These are phyloP conservation scores for Formica aserva DNA, from an alignment of 2,888 invertebrate genomes.

Conservation along the genomic window DNA sequence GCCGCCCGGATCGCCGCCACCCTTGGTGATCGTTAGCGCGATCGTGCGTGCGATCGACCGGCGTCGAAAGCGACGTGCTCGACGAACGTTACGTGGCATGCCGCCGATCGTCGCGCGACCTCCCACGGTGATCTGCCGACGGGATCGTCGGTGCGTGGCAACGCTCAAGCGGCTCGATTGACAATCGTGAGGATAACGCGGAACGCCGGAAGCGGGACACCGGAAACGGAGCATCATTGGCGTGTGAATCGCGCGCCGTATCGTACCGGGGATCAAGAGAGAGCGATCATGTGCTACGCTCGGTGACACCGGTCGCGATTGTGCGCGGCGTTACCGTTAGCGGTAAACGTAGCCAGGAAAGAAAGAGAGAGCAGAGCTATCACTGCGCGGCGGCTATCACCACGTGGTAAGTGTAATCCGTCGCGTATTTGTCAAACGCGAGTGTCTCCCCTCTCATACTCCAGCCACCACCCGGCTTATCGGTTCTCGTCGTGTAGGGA, in stretches of 20 bases:
- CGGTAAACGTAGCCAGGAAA: conserved; percentile 46
- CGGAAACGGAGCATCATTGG: conserved; percentile 3
- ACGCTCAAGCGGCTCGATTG: conserved; percentile 39
- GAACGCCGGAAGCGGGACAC: background rate
- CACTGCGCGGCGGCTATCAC: conserved; percentile 61
- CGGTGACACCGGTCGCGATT: conserved; percentile 74
- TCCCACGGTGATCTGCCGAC: conserved; percentile 21
- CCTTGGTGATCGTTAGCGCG: conserved; percentile 42
- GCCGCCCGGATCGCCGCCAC: background rate
- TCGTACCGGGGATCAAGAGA: conserved; percentile 57
- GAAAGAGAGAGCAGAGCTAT: conserved; percentile 40
- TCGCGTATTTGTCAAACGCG: background rate
- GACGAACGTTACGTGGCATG: conserved; percentile 49
- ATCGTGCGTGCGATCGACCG: conserved; percentile 34
- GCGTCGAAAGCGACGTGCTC: conserved; percentile 30
- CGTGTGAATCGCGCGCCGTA: conserved; percentile 22
- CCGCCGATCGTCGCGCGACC: conserved; percentile 41
- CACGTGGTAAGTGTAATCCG: conserved; percentile 57
- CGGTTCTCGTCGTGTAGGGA: background rate
- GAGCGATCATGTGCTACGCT: conserved; percentile 55
- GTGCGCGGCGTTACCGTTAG: conserved; percentile 66
- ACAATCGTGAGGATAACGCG: conserved; percentile 25
- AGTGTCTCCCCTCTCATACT: background rate
- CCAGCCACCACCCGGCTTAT: background rate
- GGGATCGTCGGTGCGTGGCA: conserved; percentile 22